These are phyloP conservation scores for Drosophila mauritiana DNA, from an alignment of 1,140 invertebrate genomes.

Conservation along the genomic window DNA sequence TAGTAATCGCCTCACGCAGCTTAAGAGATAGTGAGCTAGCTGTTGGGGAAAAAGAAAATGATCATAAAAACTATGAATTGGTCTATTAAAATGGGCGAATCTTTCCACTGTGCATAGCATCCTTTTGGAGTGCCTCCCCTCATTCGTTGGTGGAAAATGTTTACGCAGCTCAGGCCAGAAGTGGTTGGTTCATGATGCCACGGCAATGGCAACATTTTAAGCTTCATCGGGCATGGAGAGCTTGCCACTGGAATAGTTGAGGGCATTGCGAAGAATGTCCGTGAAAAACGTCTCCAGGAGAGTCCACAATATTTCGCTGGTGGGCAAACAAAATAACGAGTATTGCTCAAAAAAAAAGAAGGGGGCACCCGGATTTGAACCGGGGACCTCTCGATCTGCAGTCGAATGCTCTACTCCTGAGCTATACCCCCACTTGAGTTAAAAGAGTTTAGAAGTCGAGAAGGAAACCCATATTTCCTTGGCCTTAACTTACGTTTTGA, in stretches of 20 bases:
- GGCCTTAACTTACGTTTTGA: neutral
- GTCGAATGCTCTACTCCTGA: conserved; percentile 97
- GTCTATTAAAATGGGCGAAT: too few species aligned
- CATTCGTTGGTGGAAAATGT: conserved; percentile 34
- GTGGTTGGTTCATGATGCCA: conserved; percentile 58
- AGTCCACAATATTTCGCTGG: neutral
- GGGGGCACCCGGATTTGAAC: conserved; percentile 95
- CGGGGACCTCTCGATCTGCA: conserved; percentile 96
- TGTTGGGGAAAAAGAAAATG: too few species aligned
- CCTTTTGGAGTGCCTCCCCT: conserved; percentile 34
- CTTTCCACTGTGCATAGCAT: conserved; percentile 11
- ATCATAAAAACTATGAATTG: too few species aligned
- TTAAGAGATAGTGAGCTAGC: too few species aligned
- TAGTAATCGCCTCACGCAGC: too few species aligned
- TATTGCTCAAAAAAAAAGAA: neutral
- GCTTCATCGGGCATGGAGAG: conserved; percentile 24
- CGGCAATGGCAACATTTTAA: conserved; percentile 49
- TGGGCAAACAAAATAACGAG: neutral
- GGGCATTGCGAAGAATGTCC: conserved; percentile 30
- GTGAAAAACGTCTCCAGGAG: conserved; percentile 9
- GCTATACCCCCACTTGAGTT: conserved; percentile 89
- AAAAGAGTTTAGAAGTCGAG: neutral
- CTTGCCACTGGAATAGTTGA: conserved; percentile 18
- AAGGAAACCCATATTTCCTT: neutral
- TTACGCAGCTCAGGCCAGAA: conserved; percentile 48